Percentiles rank a stretch among this genome's conserved stretches.
phyloP scores from a whole-genome alignment of 2,888 invertebrate genomes.

The Eupithecia exiguata region DNA sequence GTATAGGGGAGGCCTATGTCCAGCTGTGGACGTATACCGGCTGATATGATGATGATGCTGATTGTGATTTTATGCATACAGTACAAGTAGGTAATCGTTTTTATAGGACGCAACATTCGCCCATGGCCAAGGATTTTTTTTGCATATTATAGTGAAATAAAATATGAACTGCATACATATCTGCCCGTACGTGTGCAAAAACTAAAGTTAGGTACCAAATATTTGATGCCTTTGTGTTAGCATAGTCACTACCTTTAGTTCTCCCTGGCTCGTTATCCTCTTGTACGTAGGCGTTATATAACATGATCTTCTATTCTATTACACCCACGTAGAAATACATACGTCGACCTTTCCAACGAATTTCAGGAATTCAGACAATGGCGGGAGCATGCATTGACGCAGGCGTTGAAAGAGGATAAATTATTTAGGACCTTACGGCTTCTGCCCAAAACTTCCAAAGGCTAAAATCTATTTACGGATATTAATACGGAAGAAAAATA shows the following conservation, averaged over 20 bases:
- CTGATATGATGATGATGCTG: too few species aligned
- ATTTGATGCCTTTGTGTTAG: too few species aligned
- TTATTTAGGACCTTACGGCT: not conserved
- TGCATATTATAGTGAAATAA: too few species aligned
- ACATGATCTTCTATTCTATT: not conserved
- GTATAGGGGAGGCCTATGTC: too few species aligned
- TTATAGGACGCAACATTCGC: too few species aligned
- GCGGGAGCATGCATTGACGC: not conserved
- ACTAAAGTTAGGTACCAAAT: not conserved
- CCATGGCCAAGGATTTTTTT: too few species aligned
- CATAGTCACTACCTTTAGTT: not conserved
- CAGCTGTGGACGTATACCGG: too few species aligned
- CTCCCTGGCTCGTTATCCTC: not conserved
- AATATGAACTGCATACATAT: too few species aligned
- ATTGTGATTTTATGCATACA: too few species aligned
- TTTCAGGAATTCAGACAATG: slow-evolving; percentile 4
- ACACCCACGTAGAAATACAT: not conserved
- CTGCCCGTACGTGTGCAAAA: not conserved
- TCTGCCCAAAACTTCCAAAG: not conserved
- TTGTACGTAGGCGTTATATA: not conserved
- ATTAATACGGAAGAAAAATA: not conserved
- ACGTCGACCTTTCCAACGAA: not conserved
- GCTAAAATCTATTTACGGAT: not conserved
- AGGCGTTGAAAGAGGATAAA: not conserved
- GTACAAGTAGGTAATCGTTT: too few species aligned